Evolutionary conservation across 2,888 invertebrate genomes (phyloP).

Genomic region (Latrodectus hesperus): DNA sequence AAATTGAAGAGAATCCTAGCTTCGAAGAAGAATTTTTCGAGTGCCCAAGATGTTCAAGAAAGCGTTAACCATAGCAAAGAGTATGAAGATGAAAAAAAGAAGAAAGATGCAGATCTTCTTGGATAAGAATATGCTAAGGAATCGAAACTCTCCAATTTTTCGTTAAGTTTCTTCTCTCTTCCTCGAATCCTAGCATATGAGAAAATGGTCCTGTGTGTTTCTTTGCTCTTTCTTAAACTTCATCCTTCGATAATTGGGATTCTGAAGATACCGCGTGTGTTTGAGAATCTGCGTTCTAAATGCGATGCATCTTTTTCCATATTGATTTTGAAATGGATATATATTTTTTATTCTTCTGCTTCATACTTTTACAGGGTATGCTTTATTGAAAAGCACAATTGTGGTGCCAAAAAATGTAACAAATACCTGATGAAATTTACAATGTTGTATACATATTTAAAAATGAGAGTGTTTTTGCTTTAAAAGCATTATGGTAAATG

Average conservation of each 20-base stretch:
- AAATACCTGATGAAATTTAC: no score
- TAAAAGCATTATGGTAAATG: no score
- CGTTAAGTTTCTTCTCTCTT: slow-evolving; percentile 43
- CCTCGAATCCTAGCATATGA: slow-evolving; percentile 29
- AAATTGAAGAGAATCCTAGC: background rate
- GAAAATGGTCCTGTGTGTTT: slow-evolving; percentile 24
- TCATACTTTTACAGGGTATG: no score
- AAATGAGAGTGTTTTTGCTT: no score
- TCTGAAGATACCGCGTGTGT: slow-evolving; percentile 13
- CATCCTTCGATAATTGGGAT: slow-evolving; percentile 58
- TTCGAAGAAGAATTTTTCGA: slow-evolving; percentile 25
- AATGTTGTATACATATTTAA: no score
- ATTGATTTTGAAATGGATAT: no score
- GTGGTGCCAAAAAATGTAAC: no score
- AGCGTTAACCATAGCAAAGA: slow-evolving; percentile 40
- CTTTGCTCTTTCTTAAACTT: slow-evolving; percentile 39
- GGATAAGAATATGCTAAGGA: slow-evolving; percentile 20
- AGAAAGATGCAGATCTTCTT: slow-evolving; percentile 36
- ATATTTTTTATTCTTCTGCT: no score
- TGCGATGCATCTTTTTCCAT: no score
- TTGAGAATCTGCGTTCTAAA: no score
- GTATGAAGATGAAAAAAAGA: background rate
- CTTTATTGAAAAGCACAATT: no score
- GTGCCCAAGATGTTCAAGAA: slow-evolving; percentile 34
- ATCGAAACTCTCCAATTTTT: slow-evolving; percentile 39